Percentiles rank a stretch among this genome's conserved stretches.
phyloP scores from a whole-genome alignment of 30 jellyfish, hydroid and myxozoan genomes.

The Turritopsis rubra region DNA sequence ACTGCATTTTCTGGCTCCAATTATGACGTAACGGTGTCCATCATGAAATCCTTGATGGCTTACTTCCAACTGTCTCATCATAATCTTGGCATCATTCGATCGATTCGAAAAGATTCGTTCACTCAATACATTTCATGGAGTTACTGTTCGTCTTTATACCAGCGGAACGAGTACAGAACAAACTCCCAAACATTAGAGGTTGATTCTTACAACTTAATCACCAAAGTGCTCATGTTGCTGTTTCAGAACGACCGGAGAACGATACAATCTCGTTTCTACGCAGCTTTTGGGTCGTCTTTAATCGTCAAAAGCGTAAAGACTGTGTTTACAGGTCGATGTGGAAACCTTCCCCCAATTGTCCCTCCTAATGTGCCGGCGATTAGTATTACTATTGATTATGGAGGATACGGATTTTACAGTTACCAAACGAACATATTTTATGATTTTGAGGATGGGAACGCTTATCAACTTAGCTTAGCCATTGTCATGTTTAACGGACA shows the following conservation, averaged over 20 bases:
- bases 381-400: constrained; percentile 27
- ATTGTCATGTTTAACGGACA: not conserved
- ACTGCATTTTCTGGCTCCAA: not conserved
- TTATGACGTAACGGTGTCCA: not conserved
- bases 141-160: constrained; percentile 52
- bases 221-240: constrained; percentile 16
- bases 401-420: constrained; percentile 47
- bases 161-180: not conserved
- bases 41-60: not conserved
- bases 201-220: constrained; percentile 15
- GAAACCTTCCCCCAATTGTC: constrained; percentile 60
- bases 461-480: constrained; percentile 27
- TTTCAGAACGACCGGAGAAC: constrained; percentile 2
- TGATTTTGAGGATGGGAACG: constrained; percentile 79
- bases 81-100: constrained; percentile 36
- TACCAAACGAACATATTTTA: constrained; percentile 43
- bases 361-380: constrained; percentile 22
- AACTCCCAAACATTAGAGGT: constrained; percentile 16
- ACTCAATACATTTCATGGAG: constrained; percentile 27
- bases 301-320: constrained; percentile 57
- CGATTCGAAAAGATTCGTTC: not conserved
- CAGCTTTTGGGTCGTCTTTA: constrained; percentile 26
- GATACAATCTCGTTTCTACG: constrained; percentile 2
- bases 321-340: constrained; percentile 58
- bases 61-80: constrained; percentile 14